Percentiles rank a stretch among this genome's conserved stretches.
phyloP scores from a whole-genome alignment of 2,888 invertebrate genomes.

The Agrotis puta region DNA sequence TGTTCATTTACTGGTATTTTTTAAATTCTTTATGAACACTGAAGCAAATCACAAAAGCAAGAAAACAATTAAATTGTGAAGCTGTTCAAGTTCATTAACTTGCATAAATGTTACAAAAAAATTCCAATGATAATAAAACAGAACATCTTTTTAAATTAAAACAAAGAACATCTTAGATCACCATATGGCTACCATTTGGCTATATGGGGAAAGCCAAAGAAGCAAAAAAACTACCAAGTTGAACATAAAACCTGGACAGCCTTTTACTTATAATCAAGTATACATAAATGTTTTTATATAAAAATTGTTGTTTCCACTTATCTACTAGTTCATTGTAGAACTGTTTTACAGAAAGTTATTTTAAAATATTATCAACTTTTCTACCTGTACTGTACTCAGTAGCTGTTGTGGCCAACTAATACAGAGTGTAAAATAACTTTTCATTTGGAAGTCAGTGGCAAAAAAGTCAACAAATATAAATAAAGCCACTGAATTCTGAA shows the following conservation, averaged over 20 bases:
- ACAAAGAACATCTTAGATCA: not conserved
- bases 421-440: too few species aligned
- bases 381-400: not conserved
- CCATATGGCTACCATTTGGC: not conserved
- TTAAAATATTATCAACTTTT: not conserved
- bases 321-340: not conserved
- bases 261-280: too few species aligned
- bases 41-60: too few species aligned
- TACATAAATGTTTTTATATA: too few species aligned
- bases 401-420: not conserved
- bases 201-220: not conserved
- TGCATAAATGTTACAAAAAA: not conserved
- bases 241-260: too few species aligned
- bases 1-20: not conserved
- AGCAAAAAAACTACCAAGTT: too few species aligned
- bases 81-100: not conserved
- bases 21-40: not conserved
- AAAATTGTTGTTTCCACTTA: too few species aligned
- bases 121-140: not conserved
- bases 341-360: not conserved
- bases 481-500: too few species aligned
- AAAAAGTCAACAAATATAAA: too few species aligned
- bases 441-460: too few species aligned
- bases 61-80: too few species aligned
- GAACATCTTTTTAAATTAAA: not conserved